Evolutionary conservation across 2,888 invertebrate species (phyloP).

Genomic region (Apotomis betuletana): DNA sequence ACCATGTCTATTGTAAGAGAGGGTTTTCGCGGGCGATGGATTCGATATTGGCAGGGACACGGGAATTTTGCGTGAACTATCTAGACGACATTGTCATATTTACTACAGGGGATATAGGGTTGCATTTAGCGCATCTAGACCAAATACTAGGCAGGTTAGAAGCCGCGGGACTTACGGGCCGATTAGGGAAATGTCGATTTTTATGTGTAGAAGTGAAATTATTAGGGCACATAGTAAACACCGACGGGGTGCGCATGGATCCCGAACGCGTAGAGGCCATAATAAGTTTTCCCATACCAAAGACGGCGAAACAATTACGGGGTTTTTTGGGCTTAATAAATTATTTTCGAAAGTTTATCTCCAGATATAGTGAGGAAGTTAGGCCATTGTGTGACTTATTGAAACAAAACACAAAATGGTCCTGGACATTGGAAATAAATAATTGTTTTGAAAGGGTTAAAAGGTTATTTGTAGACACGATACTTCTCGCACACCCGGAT

Average conservation of each 20-base stretch:
- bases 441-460: slow-evolving; percentile 1
- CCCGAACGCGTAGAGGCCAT: slow-evolving; percentile 1
- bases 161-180: neutral
- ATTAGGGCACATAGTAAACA: neutral
- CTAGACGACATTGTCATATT: no score
- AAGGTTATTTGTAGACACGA: neutral
- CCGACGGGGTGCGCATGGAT: neutral
- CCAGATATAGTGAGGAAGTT: neutral
- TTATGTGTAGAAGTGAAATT: neutral
- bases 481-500: neutral
- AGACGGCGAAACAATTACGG: slow-evolving; percentile 2
- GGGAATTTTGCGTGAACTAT: no score
- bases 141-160: neutral
- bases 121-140: neutral
- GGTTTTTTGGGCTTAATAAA: neutral
- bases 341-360: slow-evolving; percentile 7
- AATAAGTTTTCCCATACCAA: neutral
- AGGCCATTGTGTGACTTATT: slow-evolving; percentile 8
- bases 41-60: no score
- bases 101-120: no score
- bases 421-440: neutral
- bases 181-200: slow-evolving; percentile 10
- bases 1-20: no score
- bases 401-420: neutral
- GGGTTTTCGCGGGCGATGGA: no score